phyloP scores from a whole-genome alignment of 2,888 invertebrate species.

The Acanthacorydalis orientalis region DNA sequence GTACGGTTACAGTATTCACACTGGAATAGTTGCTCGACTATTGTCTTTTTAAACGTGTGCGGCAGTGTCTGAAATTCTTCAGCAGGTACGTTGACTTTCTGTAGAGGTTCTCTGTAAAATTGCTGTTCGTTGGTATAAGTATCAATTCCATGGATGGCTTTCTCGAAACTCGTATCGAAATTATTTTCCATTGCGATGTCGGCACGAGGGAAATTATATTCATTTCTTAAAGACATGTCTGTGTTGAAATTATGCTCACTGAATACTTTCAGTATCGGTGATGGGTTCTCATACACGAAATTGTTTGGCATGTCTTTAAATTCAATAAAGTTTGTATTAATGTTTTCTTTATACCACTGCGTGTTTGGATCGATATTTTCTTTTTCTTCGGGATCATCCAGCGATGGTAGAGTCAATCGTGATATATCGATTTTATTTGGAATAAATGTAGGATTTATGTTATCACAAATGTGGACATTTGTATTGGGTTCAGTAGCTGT shows the following conservation, averaged over 20 bases:
- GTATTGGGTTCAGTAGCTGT: slow-evolving; percentile 4
- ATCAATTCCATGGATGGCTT: slow-evolving; percentile 5
- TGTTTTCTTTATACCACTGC: background rate
- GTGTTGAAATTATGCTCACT: background rate
- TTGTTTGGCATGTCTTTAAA: background rate
- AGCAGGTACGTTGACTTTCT: background rate
- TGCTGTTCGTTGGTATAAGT: background rate
- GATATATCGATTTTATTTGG: background rate
- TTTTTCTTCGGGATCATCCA: slow-evolving; percentile 1
- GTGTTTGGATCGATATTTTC: background rate
- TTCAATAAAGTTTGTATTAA: background rate
- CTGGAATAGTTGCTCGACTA: slow-evolving; percentile 31
- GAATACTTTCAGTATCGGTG: background rate
- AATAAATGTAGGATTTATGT: slow-evolving; percentile 3
- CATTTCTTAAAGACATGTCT: background rate
- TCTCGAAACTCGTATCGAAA: slow-evolving; percentile 9
- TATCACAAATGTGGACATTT: slow-evolving; percentile 3
- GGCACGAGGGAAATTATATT: background rate
- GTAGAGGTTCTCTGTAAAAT: slow-evolving; percentile 1
- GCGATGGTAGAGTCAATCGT: background rate
- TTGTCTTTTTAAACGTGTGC: slow-evolving; percentile 14
- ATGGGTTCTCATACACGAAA: background rate
- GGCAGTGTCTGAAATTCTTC: slow-evolving; percentile 2
- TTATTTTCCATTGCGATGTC: slow-evolving; percentile 2
- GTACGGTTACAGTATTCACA: slow-evolving; percentile 44